Percentiles rank a stretch among this genome's conserved stretches.
Evolutionary conservation across 1,140 invertebrate genomes (phyloP).

Genomic region (Choristoneura fumiferana): DNA sequence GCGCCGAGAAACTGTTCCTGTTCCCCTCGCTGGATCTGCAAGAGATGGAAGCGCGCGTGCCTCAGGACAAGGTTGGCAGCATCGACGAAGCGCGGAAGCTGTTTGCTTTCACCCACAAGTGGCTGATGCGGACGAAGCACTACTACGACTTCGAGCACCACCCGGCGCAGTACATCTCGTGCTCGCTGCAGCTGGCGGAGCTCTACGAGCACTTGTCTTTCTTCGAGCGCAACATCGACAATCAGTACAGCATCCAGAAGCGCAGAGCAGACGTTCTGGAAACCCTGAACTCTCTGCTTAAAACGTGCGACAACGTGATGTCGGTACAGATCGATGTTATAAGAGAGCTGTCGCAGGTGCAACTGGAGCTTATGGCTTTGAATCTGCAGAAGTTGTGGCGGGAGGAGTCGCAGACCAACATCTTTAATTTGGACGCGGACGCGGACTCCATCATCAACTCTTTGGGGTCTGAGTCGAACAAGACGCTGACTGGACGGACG

Average conservation of each 20-base stretch:
- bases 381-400: constrained; percentile 77
- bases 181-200: constrained; percentile 84
- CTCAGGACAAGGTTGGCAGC: constrained; percentile 39
- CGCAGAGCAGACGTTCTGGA: constrained; percentile 83
- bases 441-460: constrained; percentile 64
- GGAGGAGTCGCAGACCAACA: constrained; percentile 63
- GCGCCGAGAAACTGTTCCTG: constrained; percentile 43
- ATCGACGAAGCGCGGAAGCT: constrained; percentile 79
- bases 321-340: constrained; percentile 69
- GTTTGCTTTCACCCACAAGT: constrained; percentile 83
- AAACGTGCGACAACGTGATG: constrained; percentile 63
- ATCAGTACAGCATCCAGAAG: constrained; percentile 85
- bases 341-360: constrained; percentile 73
- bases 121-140: constrained; percentile 81
- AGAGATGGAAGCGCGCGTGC: constrained; percentile 54
- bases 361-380: constrained; percentile 79
- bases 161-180: constrained; percentile 84
- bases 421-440: constrained; percentile 54
- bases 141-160: constrained; percentile 85
- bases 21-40: constrained; percentile 59
- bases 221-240: constrained; percentile 84
- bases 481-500: constrained; percentile 62
- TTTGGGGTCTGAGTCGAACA: constrained; percentile 59
- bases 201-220: constrained; percentile 84
- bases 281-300: constrained; percentile 72